Percentiles rank a stretch among this genome's conserved stretches.
phyloP scores from a whole-genome alignment of 2,113 vertebrate genomes.

The Cacatua alba region DNA sequence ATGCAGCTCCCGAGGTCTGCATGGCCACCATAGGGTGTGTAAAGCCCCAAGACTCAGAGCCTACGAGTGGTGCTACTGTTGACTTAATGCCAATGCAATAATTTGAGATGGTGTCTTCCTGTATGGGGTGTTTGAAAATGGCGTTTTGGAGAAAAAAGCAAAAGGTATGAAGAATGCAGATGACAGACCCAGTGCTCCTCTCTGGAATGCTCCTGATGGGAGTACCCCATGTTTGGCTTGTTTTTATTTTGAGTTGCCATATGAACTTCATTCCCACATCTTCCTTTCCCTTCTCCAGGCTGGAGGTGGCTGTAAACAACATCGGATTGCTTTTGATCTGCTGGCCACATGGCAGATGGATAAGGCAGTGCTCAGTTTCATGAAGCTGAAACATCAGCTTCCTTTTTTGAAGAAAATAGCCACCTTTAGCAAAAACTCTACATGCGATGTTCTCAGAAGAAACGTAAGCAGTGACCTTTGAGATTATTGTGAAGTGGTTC shows the following conservation, averaged over 20 bases:
- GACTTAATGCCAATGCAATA: neutral
- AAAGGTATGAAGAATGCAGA: rapidly evolving
- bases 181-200: neutral
- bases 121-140: neutral
- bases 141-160: neutral
- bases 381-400: neutral
- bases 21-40: neutral
- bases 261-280: neutral
- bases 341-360: no score
- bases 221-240: rapidly evolving
- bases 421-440: neutral
- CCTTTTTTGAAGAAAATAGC: neutral
- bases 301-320: neutral
- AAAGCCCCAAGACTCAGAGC: neutral
- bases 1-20: rapidly evolving
- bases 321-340: neutral
- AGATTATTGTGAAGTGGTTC: neutral
- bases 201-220: neutral
- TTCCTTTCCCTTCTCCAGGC: neutral
- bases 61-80: rapidly evolving
- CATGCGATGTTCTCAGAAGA: neutral
- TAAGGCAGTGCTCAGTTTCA: neutral
- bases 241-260: neutral
- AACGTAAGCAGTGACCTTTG: neutral
- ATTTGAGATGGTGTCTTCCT: neutral